Conservation (phyloP, 2,113 vertebrate genomes). For the Varanus komodoensis region DNA sequence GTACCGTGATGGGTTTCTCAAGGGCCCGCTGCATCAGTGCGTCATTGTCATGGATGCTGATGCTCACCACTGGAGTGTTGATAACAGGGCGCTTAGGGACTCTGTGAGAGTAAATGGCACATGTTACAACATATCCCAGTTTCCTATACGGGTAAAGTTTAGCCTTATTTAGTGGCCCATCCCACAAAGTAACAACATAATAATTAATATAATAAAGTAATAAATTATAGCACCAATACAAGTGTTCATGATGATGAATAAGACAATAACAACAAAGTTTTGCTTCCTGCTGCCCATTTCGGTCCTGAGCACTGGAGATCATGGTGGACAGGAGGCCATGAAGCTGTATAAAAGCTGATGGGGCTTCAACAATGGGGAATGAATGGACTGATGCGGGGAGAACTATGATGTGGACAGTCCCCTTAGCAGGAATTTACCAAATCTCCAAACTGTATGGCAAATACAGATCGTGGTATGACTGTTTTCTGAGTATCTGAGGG, state of each 20-base stretch:
- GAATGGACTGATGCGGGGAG: too few relatives aligned
- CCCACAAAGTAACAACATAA: background rate
- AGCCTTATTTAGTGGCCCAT: background rate
- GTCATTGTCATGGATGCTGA: constrained; percentile 86
- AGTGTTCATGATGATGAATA: too few relatives aligned
- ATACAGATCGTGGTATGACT: background rate
- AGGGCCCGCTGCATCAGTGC: constrained; percentile 77
- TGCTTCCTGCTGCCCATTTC: background rate
- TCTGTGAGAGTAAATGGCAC: constrained; percentile 62
- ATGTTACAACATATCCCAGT: background rate
- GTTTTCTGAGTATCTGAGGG: background rate
- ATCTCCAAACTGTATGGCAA: background rate
- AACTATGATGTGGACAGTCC: background rate
- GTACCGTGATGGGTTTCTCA: constrained; percentile 91
- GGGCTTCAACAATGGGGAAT: background rate
- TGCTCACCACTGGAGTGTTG: constrained; percentile 93
- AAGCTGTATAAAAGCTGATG: too few relatives aligned
- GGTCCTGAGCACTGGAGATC: background rate
- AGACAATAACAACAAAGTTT: background rate
- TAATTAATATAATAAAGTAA: too few relatives aligned
- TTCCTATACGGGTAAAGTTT: background rate
- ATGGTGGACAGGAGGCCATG: background rate
- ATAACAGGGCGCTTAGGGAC: constrained; percentile 95
- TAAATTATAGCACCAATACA: too few relatives aligned
- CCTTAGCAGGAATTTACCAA: background rate